Base-by-base conservation (phyloP, 2,797 vertebrate genomes). In the Lepus oiostolus region DNA sequence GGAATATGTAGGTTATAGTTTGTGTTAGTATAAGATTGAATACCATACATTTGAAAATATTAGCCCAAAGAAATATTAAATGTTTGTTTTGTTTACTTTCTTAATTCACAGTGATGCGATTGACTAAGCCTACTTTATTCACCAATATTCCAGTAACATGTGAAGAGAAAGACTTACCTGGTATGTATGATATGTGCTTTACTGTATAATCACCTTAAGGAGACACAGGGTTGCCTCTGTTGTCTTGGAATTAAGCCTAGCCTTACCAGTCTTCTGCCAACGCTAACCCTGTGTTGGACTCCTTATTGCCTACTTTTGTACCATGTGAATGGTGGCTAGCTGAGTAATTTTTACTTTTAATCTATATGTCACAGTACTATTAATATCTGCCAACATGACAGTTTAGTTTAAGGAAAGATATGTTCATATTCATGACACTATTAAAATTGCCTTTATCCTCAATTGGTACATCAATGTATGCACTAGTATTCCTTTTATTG, bases 91-190 rank as follows among this genome's bases (percentile, higher is more conserved):
- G 74, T 74, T 96, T 96, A 26, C 92, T 97, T 96, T 97, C 75
- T 97, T 62, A 67, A 95, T 97, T 97, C 93, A 24, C 98, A 99
- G 99, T 99, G 98, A 99, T 99, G 99, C 98, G 99, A 81, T 98
- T 99, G 96, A 99, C 99, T 17, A 99, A 99, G 96, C 99, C 99
- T 32, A 99, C 99, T 3, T 99, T 99, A 88, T 99, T 99, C 98
- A 99, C 99, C 92, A 99, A 99, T 98, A 98, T 99, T 98, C 99
- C 99, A 0, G 99, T 99, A 97, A 99, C 99, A 0, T 99, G 99
- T 98, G 99, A 99, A 98, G 99, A 99, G 76, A 98, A 99, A 98
- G 99, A 99, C 97, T 99, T 99, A 67, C 99, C 99, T 98, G 99
- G 99, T 99, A 98, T 98, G 99, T 99, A 98, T 97, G 90, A 81